Evolutionary conservation across 2,888 invertebrate genomes (phyloP).

Genomic region (Anthrax anthrax): DNA sequence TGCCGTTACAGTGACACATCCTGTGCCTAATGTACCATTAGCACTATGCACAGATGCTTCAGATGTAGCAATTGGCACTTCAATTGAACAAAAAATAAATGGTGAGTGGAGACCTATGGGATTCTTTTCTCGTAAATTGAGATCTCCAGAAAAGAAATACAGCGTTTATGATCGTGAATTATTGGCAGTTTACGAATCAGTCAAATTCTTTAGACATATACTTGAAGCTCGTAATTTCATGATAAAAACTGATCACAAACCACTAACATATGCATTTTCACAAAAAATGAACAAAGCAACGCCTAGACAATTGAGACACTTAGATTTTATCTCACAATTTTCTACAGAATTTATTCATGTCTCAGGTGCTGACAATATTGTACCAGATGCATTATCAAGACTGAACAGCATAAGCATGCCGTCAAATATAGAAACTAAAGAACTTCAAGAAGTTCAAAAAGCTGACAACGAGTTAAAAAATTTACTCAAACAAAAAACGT

Average conservation of each 20-base stretch:
- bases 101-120: neutral
- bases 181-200: neutral
- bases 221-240: neutral
- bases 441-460: neutral
- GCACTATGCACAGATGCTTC: neutral
- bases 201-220: neutral
- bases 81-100: neutral
- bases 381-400: neutral
- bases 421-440: neutral
- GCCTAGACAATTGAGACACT: neutral
- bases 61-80: neutral
- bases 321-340: neutral
- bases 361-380: neutral
- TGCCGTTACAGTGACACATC: neutral
- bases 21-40: neutral
- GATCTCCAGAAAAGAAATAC: neutral
- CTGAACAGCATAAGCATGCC: neutral
- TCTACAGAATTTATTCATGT: neutral
- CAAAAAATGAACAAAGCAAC: neutral
- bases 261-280: neutral
- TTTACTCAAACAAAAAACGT: neutral
- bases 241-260: neutral
- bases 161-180: neutral
- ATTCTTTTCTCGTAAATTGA: neutral
- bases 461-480: neutral